Evolutionary conservation across 1,140 invertebrate species (phyloP).

Genomic region (Trachymyrmex cornetzi): DNA sequence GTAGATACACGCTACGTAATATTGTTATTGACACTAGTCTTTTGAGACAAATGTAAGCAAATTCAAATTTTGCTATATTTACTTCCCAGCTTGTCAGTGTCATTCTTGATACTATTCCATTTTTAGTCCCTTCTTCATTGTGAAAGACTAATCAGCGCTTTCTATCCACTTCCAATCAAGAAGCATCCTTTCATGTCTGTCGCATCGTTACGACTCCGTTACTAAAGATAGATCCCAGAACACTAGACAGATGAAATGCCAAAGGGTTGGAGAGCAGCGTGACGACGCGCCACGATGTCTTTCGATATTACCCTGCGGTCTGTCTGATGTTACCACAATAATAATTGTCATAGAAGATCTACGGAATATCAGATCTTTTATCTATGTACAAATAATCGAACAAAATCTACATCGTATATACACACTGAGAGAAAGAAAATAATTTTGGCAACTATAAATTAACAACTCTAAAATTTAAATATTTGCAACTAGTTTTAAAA

Average conservation of each 20-base stretch:
- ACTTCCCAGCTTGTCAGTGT: background rate
- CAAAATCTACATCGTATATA: background rate
- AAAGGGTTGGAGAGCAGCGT: background rate
- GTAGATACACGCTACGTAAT: conserved; percentile 3
- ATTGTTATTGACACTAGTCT: conserved; percentile 20
- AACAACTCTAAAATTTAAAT: too few species aligned
- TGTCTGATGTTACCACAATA: background rate
- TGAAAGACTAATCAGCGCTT: conserved; percentile 67
- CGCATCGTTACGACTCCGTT: conserved; percentile 5
- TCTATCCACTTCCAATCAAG: conserved; percentile 68
- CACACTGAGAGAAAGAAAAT: too few species aligned
- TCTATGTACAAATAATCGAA: background rate
- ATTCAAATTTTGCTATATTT: conserved; percentile 18
- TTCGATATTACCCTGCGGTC: conserved; percentile 13
- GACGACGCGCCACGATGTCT: conserved; percentile 48
- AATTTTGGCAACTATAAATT: too few species aligned
- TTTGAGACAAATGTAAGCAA: background rate
- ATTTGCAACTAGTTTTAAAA: too few species aligned
- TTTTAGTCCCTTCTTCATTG: conserved; percentile 59
- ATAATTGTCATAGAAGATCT: background rate
- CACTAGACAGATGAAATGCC: conserved; percentile 15
- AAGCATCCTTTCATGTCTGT: conserved; percentile 7
- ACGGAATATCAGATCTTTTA: background rate
- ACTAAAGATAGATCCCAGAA: conserved; percentile 11
- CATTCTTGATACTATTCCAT: conserved; percentile 51